Base-by-base conservation (phyloP, 2,888 invertebrate species). In the Drosophila nr. perissopoda region DNA sequence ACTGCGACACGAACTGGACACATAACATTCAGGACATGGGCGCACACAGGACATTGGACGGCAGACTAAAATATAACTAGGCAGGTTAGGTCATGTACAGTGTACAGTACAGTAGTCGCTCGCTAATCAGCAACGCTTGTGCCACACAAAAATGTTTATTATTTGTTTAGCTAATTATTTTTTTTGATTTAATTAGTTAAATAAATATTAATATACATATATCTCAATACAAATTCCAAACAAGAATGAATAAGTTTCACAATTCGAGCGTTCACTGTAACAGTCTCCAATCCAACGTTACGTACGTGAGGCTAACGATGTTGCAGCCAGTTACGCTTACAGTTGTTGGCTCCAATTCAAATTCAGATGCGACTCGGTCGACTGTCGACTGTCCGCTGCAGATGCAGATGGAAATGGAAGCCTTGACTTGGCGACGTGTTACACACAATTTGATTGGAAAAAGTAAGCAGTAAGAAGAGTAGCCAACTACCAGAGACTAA, bases 301-400 rank as follows among this genome's bases (percentile, higher is more conserved):
- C 42, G 77, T 74, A 85, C 85, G 85, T 85, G 85, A 67, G 80
- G 67, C 85, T 86, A 82, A 88, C 77, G 80, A 85, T 76, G 88
- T 80, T 70, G 73, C 85, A 66, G 67, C 62, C 69, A 48, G 72
- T 58, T 54, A 27, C 31, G 34, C 34, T 49, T 45, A 59, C 48
- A 59, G 65, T 49, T 49, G 36, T 65, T 31, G 72, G 27, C 38
- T 36, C 48, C 13, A n/a, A 40, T 45, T n/a, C 51, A 36, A 62
- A 66, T 58, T 27, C 53, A 52, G 42, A 64, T 52, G 25, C 45
- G 8, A 25, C 45, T 38, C 38, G 8, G 4, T 40, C 40, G 40
- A 40, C 38, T 40, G 38, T 40, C 38, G 18, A n/a, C 40, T n/a
- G 40, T 40, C 40, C 4, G 8, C 36, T 36, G 16, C 40, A 21